These are phyloP conservation scores for Arge pagana DNA, from an alignment of 2,888 invertebrate genomes.

Conservation along the genomic window DNA sequence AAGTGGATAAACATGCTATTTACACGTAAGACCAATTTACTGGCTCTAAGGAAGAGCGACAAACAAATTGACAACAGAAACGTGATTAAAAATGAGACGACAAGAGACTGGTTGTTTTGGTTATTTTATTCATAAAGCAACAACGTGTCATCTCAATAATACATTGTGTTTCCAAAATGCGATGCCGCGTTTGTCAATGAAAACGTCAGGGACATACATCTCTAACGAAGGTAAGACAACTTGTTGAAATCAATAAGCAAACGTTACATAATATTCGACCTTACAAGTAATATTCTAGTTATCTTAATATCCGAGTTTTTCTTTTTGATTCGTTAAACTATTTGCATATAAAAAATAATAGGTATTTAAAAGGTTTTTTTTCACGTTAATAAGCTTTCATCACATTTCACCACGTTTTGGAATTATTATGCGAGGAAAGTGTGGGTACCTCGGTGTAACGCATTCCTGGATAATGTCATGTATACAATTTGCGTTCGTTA, in stretches of 20 bases:
- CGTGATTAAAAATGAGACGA: too few relatives aligned
- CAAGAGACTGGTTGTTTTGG: constrained; percentile 12
- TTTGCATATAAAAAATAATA: constrained; percentile 23
- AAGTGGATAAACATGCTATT: too few relatives aligned
- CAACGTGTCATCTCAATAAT: constrained; percentile 28
- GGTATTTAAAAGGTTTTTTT: constrained; percentile 7
- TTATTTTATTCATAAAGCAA: constrained; percentile 35
- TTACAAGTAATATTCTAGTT: constrained; percentile 5
- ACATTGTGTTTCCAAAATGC: constrained; percentile 18
- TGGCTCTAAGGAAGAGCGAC: too few relatives aligned
- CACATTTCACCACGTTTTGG: background rate
- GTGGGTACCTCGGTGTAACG: background rate
- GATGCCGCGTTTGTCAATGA: constrained; percentile 28
- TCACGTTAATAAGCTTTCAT: background rate
- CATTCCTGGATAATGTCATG: constrained; percentile 1
- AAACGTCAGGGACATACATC: constrained; percentile 10
- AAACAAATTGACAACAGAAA: too few relatives aligned
- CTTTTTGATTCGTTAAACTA: constrained; percentile 25
- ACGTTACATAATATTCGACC: constrained; percentile 1
- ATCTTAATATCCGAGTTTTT: background rate
- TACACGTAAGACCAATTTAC: too few relatives aligned
- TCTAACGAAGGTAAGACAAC: constrained; percentile 21
- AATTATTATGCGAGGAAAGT: background rate
- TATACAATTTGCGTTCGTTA: background rate
- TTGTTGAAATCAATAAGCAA: constrained; percentile 11